Conservation (phyloP, 1,140 invertebrate genomes). For the Bombus consobrinus region DNA sequence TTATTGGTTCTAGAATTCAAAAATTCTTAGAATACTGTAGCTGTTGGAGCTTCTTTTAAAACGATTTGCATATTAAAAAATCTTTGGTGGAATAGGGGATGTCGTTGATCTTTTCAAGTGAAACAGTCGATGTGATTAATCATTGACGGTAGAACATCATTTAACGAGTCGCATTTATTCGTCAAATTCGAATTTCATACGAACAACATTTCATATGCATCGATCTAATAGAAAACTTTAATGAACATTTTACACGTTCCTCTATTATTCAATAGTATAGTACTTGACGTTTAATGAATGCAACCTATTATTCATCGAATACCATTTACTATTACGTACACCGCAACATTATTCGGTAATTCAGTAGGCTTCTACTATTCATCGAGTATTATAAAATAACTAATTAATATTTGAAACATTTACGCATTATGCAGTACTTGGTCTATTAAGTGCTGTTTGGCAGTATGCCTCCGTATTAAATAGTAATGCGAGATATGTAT, state of each 20-base stretch:
- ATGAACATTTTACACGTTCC: neutral
- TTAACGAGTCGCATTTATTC: neutral
- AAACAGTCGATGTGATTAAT: no score
- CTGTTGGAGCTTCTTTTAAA: neutral
- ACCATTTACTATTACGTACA: neutral
- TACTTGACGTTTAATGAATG: neutral
- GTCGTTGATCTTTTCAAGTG: no score
- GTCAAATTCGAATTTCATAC: neutral
- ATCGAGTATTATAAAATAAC: neutral
- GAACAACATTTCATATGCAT: neutral
- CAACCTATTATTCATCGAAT: neutral
- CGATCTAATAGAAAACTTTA: neutral
- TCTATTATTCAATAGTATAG: neutral
- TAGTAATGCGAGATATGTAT: neutral
- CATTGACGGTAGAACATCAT: neutral
- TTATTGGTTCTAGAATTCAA: no score
- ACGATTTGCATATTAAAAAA: no score
- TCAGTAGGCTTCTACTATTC: neutral
- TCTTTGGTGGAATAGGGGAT: no score
- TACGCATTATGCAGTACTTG: neutral
- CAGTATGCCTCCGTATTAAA: neutral
- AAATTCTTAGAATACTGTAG: no score
- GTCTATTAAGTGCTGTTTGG: no score
- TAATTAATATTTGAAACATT: neutral
- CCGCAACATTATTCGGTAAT: neutral